Base-by-base conservation (phyloP, 2,797 vertebrate species). In the Astyanax mexicanus region DNA sequence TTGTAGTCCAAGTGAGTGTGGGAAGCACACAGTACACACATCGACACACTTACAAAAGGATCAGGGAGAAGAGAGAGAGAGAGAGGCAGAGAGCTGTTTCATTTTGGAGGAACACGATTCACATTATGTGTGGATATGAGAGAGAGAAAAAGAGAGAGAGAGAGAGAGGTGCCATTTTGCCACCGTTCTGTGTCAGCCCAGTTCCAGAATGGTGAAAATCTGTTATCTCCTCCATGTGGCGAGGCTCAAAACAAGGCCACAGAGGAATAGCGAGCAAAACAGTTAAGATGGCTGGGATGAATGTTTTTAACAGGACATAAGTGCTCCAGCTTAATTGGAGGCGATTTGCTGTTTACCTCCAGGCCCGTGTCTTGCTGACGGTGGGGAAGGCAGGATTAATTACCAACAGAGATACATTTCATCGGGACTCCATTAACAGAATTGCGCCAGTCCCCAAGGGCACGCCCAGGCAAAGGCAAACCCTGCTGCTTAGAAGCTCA, bases 1-100 rank as follows among this genome's bases (percentile, higher is more conserved):
- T 92, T 89, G 88, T 89, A 90, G 89, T 89, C 88, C 89, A 87
- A 87, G 87, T 87, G 88, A 86, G 80, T 80, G 82, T 84, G 80
- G 83, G 83, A 77, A 75, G 83, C 72, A 45, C 60, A 74, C 74
- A 74, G 67, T 66, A 70, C 69, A 60, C 77, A 74, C 72, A 55
- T 47, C 12, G 4, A 52, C 44, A 17, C 25, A 58, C 69, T 47
- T 70, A 52, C 45, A 70, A 73, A 60, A 68, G 76, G 70, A 72
- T 73, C 66, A 61, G 27, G 32, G 52, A 45, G 35, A 64, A 71
- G 10, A 54, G 58, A 72, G 49, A 47, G 54, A 37, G 74, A 37
- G 61, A 72, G 71, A 12, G 12, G 38, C 23, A 75, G 65, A 32
- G 29, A 32, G 29, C 2, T 69, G 35, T 69, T 77, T 32, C 73